These are phyloP conservation scores for Pecten maximus DNA, from an alignment of 2,888 invertebrate species.

Conservation along the genomic window DNA sequence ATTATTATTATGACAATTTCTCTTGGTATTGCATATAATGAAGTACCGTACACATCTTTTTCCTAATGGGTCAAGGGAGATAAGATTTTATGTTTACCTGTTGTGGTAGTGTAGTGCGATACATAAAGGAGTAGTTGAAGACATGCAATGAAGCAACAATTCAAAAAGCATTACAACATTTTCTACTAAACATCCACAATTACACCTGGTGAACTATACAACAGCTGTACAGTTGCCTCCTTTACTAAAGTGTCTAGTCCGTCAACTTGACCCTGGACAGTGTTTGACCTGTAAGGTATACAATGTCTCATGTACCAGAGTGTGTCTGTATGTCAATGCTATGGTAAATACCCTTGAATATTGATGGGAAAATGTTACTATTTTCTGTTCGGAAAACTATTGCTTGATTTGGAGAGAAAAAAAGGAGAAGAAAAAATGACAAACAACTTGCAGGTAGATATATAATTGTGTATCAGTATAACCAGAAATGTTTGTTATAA, in stretches of 20 bases:
- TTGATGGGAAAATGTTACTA: background rate
- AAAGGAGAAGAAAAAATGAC: too few species aligned
- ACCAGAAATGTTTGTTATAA: too few species aligned
- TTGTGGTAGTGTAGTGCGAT: background rate
- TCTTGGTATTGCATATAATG: background rate
- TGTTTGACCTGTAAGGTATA: background rate
- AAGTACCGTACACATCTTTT: background rate
- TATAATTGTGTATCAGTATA: too few species aligned
- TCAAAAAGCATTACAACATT: background rate
- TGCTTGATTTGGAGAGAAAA: too few species aligned
- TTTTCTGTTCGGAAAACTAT: too few species aligned
- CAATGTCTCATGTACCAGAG: background rate
- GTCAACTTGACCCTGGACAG: slow-evolving; percentile 2
- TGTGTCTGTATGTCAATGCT: background rate
- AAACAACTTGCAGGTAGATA: too few species aligned
- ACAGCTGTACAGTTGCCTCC: background rate
- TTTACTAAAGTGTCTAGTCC: background rate
- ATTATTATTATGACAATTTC: background rate
- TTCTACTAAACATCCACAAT: background rate
- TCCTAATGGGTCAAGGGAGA: background rate
- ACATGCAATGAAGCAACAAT: background rate
- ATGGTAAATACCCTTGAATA: slow-evolving; percentile 20
- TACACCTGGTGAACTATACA: background rate
- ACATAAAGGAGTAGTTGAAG: background rate
- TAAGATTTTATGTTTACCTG: background rate